Evolutionary conservation across 2,797 vertebrate species (phyloP).

Genomic region (Neosilurus hyrtlii): DNA sequence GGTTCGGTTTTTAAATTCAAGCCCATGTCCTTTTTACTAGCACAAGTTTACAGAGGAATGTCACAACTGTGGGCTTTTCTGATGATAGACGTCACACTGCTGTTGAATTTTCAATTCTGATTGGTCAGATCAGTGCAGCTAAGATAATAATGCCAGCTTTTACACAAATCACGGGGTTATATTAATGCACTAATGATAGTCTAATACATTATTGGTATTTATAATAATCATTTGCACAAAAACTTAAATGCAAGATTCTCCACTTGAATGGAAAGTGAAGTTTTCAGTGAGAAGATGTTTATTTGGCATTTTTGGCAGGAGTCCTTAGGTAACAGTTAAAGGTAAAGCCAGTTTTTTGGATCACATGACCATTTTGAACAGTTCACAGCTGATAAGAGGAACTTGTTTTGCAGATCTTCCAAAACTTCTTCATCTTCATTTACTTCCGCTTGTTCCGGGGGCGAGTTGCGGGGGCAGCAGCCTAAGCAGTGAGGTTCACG

Average conservation of each 20-base stretch:
- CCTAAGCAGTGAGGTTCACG: too few species aligned
- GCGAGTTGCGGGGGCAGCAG: too few species aligned
- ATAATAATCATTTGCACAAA: background rate
- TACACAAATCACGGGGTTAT: background rate
- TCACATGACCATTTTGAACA: background rate
- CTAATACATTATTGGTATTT: background rate
- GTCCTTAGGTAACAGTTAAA: background rate
- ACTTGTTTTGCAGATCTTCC: background rate
- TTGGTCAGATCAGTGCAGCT: background rate
- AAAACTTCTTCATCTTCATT: too few species aligned
- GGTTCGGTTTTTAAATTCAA: background rate
- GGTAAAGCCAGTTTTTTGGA: background rate
- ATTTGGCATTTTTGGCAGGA: background rate
- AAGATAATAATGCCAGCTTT: background rate
- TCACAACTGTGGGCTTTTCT: background rate
- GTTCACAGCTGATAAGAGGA: background rate
- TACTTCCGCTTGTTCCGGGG: too few species aligned
- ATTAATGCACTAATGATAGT: background rate
- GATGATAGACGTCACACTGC: background rate
- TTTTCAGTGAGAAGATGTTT: background rate
- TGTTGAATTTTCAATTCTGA: background rate
- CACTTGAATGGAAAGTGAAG: background rate
- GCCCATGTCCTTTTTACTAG: background rate
- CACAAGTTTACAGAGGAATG: background rate
- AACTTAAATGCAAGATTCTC: background rate